Evolutionary conservation across 2,797 vertebrate genomes (phyloP).

Genomic region (Tangara arthus): DNA sequence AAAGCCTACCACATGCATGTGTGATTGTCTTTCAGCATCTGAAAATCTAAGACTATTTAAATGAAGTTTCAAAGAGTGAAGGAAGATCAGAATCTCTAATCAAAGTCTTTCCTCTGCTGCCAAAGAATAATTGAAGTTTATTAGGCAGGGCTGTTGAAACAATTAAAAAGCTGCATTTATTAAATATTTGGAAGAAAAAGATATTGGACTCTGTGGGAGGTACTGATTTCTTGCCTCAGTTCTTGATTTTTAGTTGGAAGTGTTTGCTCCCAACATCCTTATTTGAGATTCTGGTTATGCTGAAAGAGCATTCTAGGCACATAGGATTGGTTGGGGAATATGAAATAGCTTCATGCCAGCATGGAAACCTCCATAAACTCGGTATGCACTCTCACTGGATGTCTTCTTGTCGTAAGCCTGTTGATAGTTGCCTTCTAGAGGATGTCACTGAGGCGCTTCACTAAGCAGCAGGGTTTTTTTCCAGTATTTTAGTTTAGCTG

Average conservation of each 20-base stretch:
- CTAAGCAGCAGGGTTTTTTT: not conserved
- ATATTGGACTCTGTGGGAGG: not conserved
- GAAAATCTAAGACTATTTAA: not conserved
- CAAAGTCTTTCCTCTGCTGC: not conserved
- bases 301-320: not conserved
- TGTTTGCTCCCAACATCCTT: not conserved
- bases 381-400: not conserved
- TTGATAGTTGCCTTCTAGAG: not conserved
- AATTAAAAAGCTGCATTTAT: not conserved
- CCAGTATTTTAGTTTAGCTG: not conserved
- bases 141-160: not conserved
- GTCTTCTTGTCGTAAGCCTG: not conserved
- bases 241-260: not conserved
- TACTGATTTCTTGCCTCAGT: not conserved
- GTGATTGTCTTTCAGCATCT: not conserved
- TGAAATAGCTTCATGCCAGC: not conserved
- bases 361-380: not conserved
- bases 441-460: not conserved
- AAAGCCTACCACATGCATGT: not conserved
- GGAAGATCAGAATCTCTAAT: not conserved
- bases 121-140: not conserved
- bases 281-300: not conserved
- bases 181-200: not conserved
- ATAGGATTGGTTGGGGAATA: not conserved
- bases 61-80: not conserved